Evolutionary conservation across 2,888 invertebrate species (phyloP), one percentile per base, ranked within the genome.

Genomic region (Eledona agricola): DNA sequence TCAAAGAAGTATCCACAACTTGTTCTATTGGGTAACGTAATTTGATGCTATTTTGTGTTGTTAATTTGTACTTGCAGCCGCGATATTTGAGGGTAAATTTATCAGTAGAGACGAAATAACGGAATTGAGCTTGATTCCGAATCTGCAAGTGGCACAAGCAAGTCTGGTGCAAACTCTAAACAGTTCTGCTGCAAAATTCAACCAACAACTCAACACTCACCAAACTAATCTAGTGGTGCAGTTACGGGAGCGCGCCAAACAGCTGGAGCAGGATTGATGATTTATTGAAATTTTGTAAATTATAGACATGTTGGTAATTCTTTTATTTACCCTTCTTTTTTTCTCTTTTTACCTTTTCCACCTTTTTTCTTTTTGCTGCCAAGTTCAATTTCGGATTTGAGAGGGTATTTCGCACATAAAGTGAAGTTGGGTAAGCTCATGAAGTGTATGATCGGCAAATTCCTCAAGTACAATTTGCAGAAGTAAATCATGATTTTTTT

Each of bases 1-100:
- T 72, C 85, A 2, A 89, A 84, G 52, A 90, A 86, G 69, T 80
- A 84, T 56, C 89, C 89, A 1, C 85, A 89, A 69, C 75, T 89
- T 65, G 72, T 87, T 59, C 76, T 92, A 10, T 72, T 93, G 73
- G 89, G 89, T 83, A 74, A 67, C 71, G 16, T 10, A 16, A 28
- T 31, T 20, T 16, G 23, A 15, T 15, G 6, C 19, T 3, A 15
- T 11, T 37, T 16, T 42, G 4, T 19, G n/a, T 15, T 3, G 17
- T 28, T 45, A 32, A 19, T 20, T 42, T 17, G n/a, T n/a, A n/a
- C 29, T 77, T 76, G 60, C 75, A 88, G 88, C 84, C 72, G 91
- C 86, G n/a, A 84, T 91, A 53, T 80, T 88, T 37, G 85, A 92
- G 64, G 84, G 85, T 31, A 80, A 78, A 49, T 73, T 91, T 15